Conservation (phyloP, 2,797 vertebrate genomes). For the Percopsis omiscomaycus region DNA sequence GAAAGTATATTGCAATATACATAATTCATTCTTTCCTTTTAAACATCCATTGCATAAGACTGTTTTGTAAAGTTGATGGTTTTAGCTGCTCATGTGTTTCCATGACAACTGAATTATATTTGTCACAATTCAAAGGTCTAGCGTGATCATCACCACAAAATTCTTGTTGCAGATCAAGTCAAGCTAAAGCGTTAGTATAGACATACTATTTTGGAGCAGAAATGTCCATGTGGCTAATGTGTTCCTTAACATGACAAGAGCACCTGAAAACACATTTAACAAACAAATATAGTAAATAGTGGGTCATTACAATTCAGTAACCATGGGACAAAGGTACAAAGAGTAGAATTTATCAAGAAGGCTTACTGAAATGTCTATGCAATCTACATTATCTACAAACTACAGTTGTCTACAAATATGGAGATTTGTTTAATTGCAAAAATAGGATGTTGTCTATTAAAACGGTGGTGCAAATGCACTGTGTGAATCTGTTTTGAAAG, state of each 20-base stretch:
- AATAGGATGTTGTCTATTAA: conserved; percentile 2
- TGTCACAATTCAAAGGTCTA: conserved; percentile 20
- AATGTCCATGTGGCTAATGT: conserved; percentile 3
- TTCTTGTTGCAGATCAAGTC: conserved; percentile 16
- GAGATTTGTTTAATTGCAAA: background rate
- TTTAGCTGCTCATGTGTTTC: conserved; percentile 62
- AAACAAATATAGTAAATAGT: no score
- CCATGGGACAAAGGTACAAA: background rate
- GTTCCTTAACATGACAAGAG: background rate
- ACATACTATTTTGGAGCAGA: background rate
- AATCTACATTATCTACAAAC: conserved; percentile 15
- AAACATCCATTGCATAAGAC: conserved; percentile 52
- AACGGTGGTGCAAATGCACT: conserved; percentile 17
- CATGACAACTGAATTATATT: conserved; percentile 62
- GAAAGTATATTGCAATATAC: conserved; percentile 24
- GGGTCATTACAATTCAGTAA: background rate
- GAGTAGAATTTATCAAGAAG: no score
- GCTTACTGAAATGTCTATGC: background rate
- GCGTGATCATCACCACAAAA: conserved; percentile 26
- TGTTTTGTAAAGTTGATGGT: conserved; percentile 31
- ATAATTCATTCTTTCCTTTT: conserved; percentile 29
- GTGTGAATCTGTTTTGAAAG: conserved; percentile 22
- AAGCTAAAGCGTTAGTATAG: conserved; percentile 10
- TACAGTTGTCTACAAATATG: background rate
- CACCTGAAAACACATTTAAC: background rate